Conservation (phyloP, 1,140 invertebrate species). For the Pristionchus pacificus region DNA sequence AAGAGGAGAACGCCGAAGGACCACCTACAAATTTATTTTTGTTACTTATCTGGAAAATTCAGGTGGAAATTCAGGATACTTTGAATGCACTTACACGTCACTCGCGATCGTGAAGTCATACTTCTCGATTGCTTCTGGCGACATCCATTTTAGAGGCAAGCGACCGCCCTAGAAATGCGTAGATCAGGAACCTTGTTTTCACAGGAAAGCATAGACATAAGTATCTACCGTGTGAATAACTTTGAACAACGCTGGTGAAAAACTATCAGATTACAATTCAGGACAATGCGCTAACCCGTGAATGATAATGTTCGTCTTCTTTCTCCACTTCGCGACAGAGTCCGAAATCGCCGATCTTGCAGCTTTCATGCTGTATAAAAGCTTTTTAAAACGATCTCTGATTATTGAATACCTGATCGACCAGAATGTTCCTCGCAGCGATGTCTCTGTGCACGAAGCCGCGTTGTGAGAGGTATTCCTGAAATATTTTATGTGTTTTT, state of each 20-base stretch:
- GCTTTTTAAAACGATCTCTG: too few species aligned
- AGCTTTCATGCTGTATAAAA: too few species aligned
- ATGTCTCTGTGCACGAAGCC: constrained; percentile 62
- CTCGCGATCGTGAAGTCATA: constrained; percentile 61
- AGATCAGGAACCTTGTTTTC: too few species aligned
- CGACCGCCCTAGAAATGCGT: constrained; percentile 35
- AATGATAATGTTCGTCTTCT: constrained; percentile 59
- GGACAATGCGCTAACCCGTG: too few species aligned
- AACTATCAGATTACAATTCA: too few species aligned
- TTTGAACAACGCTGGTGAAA: too few species aligned
- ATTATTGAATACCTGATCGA: constrained; percentile 58
- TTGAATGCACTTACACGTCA: constrained; percentile 58
- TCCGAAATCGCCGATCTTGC: constrained; percentile 61
- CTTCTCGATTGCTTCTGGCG: constrained; percentile 60
- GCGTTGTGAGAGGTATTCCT: constrained; percentile 61
- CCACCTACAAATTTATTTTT: constrained; percentile 56
- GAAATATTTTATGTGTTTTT: constrained; percentile 5
- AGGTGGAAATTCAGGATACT: not conserved
- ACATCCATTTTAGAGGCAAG: constrained; percentile 47
- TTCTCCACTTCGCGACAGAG: constrained; percentile 60
- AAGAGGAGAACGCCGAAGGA: constrained; percentile 62
- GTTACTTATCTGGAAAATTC: not conserved
- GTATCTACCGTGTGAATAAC: too few species aligned
- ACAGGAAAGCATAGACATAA: too few species aligned
- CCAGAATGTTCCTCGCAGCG: constrained; percentile 61